Conservation (phyloP, 2,888 invertebrate species). For the Iphiclides podalirius region DNA sequence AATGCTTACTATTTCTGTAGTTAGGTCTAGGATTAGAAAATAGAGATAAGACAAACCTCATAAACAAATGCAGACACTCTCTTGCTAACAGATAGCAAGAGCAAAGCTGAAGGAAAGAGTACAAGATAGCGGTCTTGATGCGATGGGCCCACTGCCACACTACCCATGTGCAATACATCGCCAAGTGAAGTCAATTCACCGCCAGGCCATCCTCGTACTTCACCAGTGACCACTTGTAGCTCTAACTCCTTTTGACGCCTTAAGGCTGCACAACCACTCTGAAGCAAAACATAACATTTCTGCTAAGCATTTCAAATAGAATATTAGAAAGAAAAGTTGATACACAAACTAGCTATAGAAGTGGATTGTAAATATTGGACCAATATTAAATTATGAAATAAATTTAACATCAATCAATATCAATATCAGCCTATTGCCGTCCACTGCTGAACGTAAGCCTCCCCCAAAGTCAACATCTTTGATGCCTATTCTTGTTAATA, state of each 20-base stretch:
- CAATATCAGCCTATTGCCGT: too few species aligned
- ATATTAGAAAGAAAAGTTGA: conserved; percentile 4
- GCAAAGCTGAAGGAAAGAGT: conserved; percentile 92
- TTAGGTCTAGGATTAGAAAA: too few species aligned
- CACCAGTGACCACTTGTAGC: conserved; percentile 95
- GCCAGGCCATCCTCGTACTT: conserved; percentile 97
- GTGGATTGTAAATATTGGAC: too few species aligned
- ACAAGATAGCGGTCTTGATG: conserved; percentile 95
- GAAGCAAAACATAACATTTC: conserved; percentile 25
- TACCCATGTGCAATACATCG: conserved; percentile 95
- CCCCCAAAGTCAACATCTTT: too few species aligned
- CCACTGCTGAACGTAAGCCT: too few species aligned
- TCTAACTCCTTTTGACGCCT: conserved; percentile 97
- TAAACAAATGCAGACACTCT: conserved; percentile 97
- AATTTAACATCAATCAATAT: too few species aligned
- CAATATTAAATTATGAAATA: too few species aligned
- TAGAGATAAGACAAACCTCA: conserved; percentile 85
- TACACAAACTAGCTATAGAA: too few species aligned
- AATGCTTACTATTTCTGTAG: too few species aligned
- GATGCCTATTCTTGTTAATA: too few species aligned
- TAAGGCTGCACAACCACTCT: conserved; percentile 93
- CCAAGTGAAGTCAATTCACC: conserved; percentile 82
- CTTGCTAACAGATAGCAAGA: conserved; percentile 94
- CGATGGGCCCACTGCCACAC: conserved; percentile 92
- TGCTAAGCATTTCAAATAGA: neutral